Percentiles rank a stretch among this genome's conserved stretches.
Conservation (phyloP, 2,113 vertebrate species). For the Mixornis gularis region DNA sequence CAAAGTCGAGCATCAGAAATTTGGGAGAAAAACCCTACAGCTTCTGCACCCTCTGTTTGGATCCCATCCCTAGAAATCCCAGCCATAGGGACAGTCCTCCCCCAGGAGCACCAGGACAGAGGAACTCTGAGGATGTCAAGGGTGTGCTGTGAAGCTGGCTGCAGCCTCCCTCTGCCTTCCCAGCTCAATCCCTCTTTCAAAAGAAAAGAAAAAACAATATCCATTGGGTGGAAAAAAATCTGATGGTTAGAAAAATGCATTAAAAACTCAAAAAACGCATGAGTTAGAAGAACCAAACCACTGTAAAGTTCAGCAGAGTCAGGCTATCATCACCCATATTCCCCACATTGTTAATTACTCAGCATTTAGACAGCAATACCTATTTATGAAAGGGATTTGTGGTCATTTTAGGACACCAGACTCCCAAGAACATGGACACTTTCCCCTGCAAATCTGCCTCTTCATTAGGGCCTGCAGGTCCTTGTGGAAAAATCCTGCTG, state of each 20-base stretch:
- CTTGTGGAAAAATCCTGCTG: neutral
- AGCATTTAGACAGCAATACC: neutral
- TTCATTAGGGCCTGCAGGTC: accelerated
- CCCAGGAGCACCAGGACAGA: accelerated
- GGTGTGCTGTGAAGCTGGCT: accelerated
- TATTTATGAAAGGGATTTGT: accelerated
- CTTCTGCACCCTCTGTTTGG: neutral
- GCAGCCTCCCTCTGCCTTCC: neutral
- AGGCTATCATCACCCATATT: neutral
- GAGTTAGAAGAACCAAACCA: neutral
- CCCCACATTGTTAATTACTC: neutral
- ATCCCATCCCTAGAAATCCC: neutral
- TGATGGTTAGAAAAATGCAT: neutral
- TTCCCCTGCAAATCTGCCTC: neutral
- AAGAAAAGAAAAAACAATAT: neutral
- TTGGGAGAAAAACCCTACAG: neutral
- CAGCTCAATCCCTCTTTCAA: neutral
- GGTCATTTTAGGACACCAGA: neutral
- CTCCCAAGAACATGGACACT: accelerated
- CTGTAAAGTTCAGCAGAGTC: neutral
- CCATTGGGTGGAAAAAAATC: accelerated
- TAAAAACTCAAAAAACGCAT: neutral
- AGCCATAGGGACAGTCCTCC: neutral
- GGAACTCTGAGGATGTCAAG: neutral
- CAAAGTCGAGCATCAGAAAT: accelerated